Conservation (phyloP, 2,797 vertebrate genomes). For the Amblyraja radiata region DNA sequence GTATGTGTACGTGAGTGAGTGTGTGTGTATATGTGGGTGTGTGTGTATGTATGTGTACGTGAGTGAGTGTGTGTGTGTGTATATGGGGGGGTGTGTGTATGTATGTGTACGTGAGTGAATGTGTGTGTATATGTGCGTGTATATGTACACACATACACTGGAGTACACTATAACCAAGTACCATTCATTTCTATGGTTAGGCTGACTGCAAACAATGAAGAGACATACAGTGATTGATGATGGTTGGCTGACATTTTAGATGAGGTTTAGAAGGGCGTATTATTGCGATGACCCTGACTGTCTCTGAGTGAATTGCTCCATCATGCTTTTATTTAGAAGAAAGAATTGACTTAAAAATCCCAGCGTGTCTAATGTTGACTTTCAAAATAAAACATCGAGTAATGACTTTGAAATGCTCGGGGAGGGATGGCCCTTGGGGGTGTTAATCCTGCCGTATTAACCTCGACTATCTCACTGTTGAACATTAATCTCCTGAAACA, state of each 20-base stretch:
- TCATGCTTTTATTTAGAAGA: not conserved
- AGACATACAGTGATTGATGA: not conserved
- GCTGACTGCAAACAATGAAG: not conserved
- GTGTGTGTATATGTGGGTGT: no score
- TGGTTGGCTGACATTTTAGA: constrained; percentile 4
- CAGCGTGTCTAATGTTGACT: not conserved
- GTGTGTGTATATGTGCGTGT: no score
- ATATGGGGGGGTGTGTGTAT: no score
- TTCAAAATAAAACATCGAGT: not conserved
- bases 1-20: no score
- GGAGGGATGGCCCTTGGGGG: not conserved
- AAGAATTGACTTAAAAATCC: not conserved
- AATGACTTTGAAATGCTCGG: not conserved
- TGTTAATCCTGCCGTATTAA: not conserved
- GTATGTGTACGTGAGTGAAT: no score
- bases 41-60: no score
- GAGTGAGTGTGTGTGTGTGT: no score
- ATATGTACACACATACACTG: not conserved
- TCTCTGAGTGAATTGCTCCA: not conserved
- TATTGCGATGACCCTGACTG: constrained; percentile 18
- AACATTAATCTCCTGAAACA: not conserved
- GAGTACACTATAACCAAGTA: not conserved
- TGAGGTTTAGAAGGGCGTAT: constrained; percentile 10
- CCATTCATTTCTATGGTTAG: not conserved
- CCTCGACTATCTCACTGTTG: not conserved